Evolutionary conservation across 1,140 invertebrate species (phyloP), one percentile per base, ranked within the genome.

Genomic region (Zaprionus ghesquierei): DNA sequence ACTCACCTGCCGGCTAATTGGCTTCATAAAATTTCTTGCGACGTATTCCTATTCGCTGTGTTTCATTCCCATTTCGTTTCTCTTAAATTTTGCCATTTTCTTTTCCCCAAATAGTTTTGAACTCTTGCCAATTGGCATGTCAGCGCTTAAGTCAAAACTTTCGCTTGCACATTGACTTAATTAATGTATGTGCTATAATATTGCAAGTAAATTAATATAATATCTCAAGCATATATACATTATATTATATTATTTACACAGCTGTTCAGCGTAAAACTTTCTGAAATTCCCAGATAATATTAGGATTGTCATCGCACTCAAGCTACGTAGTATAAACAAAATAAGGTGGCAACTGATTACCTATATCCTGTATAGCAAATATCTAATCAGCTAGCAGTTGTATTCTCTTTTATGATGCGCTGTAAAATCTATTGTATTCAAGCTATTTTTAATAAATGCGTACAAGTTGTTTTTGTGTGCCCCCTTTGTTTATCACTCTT

Each of bases 41-140:
- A 9, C 35, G 23, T 4, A 59, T 18, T 46, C 12, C 20, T 15
- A 56, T 56, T 56, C 54, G 53, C 2, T 46, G 38, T 46, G 41
- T 46, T 12, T 22, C 41, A 46, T 46, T 46, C 18, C 3, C 41
- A 22, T 9, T 12, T 46, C 12, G 18, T 46, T 46, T 18, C 9
- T 9, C 15, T 41, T 38, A 5, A 31, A 31, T n/a, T 41, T 18
- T 18, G 35, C 6, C 15, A 15, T 41, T 41, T 41, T 41, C 41
- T 41, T 41, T 41, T 18, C 10, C 51, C 27, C 33, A 38, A 55
- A 68, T 50, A 61, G 44, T 56, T 46, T 74, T 81, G 79, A 61
- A 27, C 1, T 12, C 20, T 22, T 56, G 79, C 79, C 79, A 81
- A 82, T 65, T 82, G 79, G 69, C 79, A 66, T 82, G 73, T 81